Percentiles rank a stretch among this genome's conserved stretches.
Conservation (phyloP, 2,888 invertebrate species). For the Diaperis boleti region DNA sequence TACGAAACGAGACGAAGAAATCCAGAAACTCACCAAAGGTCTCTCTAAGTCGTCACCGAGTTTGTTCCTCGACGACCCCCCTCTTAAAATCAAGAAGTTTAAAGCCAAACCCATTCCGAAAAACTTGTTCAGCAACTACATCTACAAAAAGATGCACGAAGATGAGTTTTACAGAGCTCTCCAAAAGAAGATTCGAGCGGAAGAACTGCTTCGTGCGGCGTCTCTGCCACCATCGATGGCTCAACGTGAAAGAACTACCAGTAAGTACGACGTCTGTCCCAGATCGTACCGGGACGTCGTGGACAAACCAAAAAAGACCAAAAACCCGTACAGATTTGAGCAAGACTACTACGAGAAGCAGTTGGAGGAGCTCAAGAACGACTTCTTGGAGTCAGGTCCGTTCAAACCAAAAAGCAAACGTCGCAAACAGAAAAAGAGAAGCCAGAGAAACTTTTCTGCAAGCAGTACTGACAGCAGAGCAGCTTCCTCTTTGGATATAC, state of each 20-base stretch:
- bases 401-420: slow-evolving; percentile 13
- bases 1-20: slow-evolving; percentile 71
- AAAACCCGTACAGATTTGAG: slow-evolving; percentile 60
- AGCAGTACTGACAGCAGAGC: slow-evolving; percentile 58
- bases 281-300: slow-evolving; percentile 57
- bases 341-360: slow-evolving; percentile 63
- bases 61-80: slow-evolving; percentile 58
- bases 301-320: slow-evolving; percentile 45
- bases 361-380: slow-evolving; percentile 62
- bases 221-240: slow-evolving; percentile 79
- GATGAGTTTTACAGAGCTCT: slow-evolving; percentile 77
- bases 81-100: slow-evolving; percentile 70
- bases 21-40: slow-evolving; percentile 61
- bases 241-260: slow-evolving; percentile 68
- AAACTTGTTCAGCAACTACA: slow-evolving; percentile 77
- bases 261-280: slow-evolving; percentile 61
- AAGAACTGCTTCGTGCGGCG: slow-evolving; percentile 76
- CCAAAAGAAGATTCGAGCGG: slow-evolving; percentile 77
- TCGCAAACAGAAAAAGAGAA: slow-evolving; percentile 6
- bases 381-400: slow-evolving; percentile 63
- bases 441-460: slow-evolving; percentile 52
- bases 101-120: slow-evolving; percentile 78
- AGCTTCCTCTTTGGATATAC: slow-evolving; percentile 62
- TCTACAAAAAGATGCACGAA: slow-evolving; percentile 78
- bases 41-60: slow-evolving; percentile 64